These are phyloP conservation scores for Leptestheria dahalacensis DNA, from an alignment of 1,140 invertebrate genomes.

Conservation along the genomic window DNA sequence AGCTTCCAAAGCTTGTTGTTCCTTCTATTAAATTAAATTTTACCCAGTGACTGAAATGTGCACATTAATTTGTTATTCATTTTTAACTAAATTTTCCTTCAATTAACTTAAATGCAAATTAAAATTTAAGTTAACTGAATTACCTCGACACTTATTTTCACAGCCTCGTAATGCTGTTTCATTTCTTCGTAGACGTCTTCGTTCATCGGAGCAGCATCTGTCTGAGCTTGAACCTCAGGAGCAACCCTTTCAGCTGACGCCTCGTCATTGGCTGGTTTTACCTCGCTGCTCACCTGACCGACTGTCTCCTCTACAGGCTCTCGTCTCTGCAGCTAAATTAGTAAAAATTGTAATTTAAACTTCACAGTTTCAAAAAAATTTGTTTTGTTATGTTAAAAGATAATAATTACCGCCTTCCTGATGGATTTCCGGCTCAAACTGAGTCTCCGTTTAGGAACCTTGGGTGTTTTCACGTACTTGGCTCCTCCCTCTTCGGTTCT, in stretches of 20 bases:
- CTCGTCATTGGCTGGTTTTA: background rate
- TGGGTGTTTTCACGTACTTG: conserved; percentile 6
- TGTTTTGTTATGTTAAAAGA: background rate
- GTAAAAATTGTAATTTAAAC: background rate
- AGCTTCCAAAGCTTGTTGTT: background rate
- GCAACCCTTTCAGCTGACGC: background rate
- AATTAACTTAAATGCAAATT: background rate
- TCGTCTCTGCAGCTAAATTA: background rate
- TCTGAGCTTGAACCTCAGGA: background rate
- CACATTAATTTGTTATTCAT: background rate
- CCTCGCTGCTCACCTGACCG: background rate
- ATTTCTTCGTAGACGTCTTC: conserved; percentile 4
- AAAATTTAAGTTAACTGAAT: background rate
- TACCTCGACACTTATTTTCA: conserved; percentile 7
- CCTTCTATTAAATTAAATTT: background rate
- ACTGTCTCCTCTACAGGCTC: background rate
- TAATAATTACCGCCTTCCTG: conserved; percentile 12
- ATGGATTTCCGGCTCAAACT: conserved; percentile 7
- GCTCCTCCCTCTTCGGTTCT: background rate
- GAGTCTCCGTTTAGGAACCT: conserved; percentile 8
- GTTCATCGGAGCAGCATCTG: background rate
- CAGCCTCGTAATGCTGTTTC: conserved; percentile 1
- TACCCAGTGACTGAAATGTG: background rate
- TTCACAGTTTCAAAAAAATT: background rate
- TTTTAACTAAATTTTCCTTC: background rate